Conservation (phyloP, 1,140 invertebrate genomes). For the Euborellia annulipes region DNA sequence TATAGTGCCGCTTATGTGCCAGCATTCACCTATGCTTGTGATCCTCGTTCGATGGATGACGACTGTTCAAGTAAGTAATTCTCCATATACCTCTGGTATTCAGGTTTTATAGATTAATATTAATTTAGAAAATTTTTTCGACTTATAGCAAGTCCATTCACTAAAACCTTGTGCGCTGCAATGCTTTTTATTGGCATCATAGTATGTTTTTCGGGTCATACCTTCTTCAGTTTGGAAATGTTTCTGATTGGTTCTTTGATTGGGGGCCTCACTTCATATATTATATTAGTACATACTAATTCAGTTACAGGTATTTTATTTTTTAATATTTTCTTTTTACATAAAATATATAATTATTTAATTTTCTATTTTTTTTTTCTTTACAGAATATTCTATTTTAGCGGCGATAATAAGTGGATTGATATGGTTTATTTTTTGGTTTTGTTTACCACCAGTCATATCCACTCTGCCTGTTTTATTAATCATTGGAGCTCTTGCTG, state of each 20-base stretch:
- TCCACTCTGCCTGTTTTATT: conserved; percentile 36
- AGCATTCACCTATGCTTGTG: conserved; percentile 45
- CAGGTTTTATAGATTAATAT: not conserved
- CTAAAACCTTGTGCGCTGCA: conserved; percentile 32
- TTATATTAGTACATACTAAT: conserved; percentile 3
- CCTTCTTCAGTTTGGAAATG: conserved; percentile 42
- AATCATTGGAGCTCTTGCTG: conserved; percentile 34
- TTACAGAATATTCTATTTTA: conserved; percentile 22
- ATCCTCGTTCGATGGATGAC: conserved; percentile 22
- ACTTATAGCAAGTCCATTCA: conserved; percentile 27
- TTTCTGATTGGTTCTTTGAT: conserved; percentile 33
- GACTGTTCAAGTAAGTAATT: conserved; percentile 10
- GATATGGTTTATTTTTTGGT: conserved; percentile 33
- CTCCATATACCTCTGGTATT: not conserved
- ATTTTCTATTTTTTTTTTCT: conserved; percentile 10
- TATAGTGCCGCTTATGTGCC: conserved; percentile 46
- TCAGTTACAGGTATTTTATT: not conserved
- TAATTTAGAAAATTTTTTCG: conserved; percentile 6
- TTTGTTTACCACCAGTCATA: conserved; percentile 36
- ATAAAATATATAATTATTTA: conserved; percentile 4
- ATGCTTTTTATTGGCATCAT: conserved; percentile 40
- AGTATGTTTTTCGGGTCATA: conserved; percentile 40
- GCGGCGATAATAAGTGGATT: conserved; percentile 32
- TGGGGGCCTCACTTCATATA: conserved; percentile 26
- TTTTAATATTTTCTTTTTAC: not conserved